Evolutionary conservation across 2,113 vertebrate genomes (phyloP).

Genomic region (Rhinopithecus roxellana): DNA sequence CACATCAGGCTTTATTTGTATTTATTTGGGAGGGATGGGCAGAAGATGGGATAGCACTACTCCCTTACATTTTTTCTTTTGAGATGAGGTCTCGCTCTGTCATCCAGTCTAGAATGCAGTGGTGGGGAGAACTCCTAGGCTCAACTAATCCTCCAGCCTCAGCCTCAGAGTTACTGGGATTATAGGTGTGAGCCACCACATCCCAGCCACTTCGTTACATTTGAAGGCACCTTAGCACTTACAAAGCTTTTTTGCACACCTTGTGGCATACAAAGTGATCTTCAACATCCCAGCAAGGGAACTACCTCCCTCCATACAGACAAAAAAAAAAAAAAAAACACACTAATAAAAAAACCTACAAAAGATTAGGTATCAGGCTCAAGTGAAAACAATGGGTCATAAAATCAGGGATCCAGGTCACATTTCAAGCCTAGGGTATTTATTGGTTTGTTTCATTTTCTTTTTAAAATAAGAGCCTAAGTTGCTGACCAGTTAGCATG

Average conservation of each 20-base stretch:
- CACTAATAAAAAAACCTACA: background rate
- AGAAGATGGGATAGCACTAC: background rate
- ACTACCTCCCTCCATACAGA: background rate
- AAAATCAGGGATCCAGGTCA: background rate
- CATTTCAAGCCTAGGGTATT: background rate
- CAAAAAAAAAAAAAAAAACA: background rate
- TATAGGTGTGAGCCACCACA: no score
- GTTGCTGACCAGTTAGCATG: constrained; percentile 55
- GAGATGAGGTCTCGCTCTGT: no score
- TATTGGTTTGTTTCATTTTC: background rate
- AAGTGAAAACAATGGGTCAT: background rate
- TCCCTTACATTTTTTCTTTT: no score
- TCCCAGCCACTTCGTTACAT: background rate
- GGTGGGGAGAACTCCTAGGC: no score
- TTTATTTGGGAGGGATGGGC: background rate
- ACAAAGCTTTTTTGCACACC: background rate
- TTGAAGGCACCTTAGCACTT: background rate
- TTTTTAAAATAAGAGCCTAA: constrained; percentile 28
- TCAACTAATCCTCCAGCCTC: no score
- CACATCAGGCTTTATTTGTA: background rate
- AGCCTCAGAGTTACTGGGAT: no score
- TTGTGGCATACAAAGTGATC: background rate
- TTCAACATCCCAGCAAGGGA: background rate
- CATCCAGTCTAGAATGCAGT: no score
- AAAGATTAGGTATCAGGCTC: background rate